Evolutionary conservation across 1,140 invertebrate genomes (phyloP).

Genomic region (Pseudobourletiella spinata): DNA sequence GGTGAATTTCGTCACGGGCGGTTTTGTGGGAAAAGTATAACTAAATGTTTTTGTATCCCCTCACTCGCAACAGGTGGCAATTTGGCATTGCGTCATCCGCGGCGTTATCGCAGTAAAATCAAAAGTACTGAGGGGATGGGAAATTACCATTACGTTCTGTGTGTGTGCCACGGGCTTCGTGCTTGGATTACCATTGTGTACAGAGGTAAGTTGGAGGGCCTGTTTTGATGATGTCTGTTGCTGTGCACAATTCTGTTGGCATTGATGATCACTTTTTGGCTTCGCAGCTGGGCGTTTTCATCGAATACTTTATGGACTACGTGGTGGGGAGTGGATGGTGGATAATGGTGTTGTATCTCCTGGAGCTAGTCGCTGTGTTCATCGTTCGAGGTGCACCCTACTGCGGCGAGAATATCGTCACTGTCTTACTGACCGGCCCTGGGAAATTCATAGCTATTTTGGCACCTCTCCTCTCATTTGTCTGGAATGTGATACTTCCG

Average conservation of each 20-base stretch:
- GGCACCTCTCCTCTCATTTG: conserved; percentile 66
- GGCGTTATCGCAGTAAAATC: conserved; percentile 68
- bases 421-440: conserved; percentile 46
- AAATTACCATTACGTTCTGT: conserved; percentile 76
- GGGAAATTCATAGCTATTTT: conserved; percentile 37
- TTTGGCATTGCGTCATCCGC: conserved; percentile 72
- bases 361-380: conserved; percentile 62
- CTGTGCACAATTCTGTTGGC: no score
- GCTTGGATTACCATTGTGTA: conserved; percentile 76
- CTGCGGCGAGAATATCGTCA: conserved; percentile 68
- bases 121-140: conserved; percentile 60
- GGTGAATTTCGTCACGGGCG: no score
- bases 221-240: no score
- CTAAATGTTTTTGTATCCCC: no score
- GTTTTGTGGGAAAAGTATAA: no score
- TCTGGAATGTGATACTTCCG: conserved; percentile 77
- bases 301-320: conserved; percentile 76
- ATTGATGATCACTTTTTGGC: no score
- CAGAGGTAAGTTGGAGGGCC: conserved; percentile 66
- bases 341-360: conserved; percentile 66
- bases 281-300: conserved; percentile 69
- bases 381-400: conserved; percentile 73
- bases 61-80: conserved; percentile 57
- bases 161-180: conserved; percentile 72
- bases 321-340: conserved; percentile 74